Percentiles rank a stretch among this genome's conserved stretches.
Evolutionary conservation across 2,113 vertebrate genomes (phyloP).

Genomic region (Dascyllus trimaculatus): DNA sequence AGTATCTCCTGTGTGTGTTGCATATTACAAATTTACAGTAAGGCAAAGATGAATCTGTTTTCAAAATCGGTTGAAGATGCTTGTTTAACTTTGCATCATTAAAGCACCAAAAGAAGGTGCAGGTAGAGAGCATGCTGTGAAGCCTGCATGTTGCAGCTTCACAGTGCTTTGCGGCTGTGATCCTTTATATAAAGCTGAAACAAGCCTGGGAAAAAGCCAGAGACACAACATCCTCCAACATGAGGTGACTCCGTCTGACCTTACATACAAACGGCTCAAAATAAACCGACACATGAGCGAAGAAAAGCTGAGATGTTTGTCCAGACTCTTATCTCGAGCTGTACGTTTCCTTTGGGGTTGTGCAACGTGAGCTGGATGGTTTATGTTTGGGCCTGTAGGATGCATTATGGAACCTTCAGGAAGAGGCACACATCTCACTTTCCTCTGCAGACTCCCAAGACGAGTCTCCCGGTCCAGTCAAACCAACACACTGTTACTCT

Average conservation of each 20-base stretch:
- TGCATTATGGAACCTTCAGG: constrained; percentile 56
- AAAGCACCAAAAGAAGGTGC: not conserved
- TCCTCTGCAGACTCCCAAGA: constrained; percentile 38
- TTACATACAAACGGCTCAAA: constrained; percentile 49
- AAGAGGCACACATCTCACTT: constrained; percentile 40
- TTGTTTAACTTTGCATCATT: not conserved
- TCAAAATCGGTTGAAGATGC: not conserved
- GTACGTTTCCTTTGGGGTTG: constrained; percentile 71
- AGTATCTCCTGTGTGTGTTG: no score
- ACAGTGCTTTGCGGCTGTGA: constrained; percentile 51
- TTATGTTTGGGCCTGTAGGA: constrained; percentile 62
- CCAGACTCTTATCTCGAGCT: constrained; percentile 70
- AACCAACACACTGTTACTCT: not conserved
- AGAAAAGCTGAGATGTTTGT: constrained; percentile 66
- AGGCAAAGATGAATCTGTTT: not conserved
- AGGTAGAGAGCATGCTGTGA: not conserved
- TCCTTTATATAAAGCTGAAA: constrained; percentile 71
- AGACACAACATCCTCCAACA: constrained; percentile 74
- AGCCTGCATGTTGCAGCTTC: not conserved
- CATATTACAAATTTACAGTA: no score
- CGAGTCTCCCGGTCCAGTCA: not conserved
- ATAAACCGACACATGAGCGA: constrained; percentile 53
- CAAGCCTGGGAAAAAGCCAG: constrained; percentile 63
- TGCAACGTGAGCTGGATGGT: constrained; percentile 49
- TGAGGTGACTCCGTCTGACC: constrained; percentile 40